Conservation (phyloP, 1,140 invertebrate species). For the Plutomurus gul region DNA sequence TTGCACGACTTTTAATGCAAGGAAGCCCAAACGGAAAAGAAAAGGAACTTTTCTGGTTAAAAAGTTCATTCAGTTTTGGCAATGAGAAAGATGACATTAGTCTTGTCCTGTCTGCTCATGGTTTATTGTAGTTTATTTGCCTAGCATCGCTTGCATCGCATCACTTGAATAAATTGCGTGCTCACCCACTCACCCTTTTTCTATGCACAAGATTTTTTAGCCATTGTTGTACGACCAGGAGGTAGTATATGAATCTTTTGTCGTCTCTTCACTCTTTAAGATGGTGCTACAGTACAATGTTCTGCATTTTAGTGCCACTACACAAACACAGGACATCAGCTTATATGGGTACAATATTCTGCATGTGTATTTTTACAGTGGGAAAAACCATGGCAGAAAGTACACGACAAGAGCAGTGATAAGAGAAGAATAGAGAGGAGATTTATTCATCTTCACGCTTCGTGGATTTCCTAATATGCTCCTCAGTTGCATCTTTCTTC, state of each 20-base stretch:
- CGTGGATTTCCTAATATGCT: slow-evolving; percentile 29
- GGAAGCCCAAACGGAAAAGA: no score
- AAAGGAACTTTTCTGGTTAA: no score
- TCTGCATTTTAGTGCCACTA: neutral
- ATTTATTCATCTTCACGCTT: slow-evolving; percentile 26
- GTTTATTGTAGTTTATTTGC: slow-evolving; percentile 26
- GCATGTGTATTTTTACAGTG: neutral
- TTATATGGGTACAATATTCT: neutral
- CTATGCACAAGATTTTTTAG: neutral
- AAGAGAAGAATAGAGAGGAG: neutral
- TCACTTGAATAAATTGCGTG: slow-evolving; percentile 18
- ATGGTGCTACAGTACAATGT: neutral
- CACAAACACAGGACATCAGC: no score
- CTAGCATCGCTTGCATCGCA: slow-evolving; percentile 12
- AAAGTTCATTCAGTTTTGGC: slow-evolving; percentile 13
- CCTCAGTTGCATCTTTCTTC: slow-evolving; percentile 16
- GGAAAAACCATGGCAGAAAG: neutral
- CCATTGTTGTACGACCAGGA: neutral
- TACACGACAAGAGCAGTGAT: neutral
- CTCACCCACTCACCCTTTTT: slow-evolving; percentile 21
- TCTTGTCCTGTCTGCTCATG: slow-evolving; percentile 15
- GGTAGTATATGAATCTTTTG: neutral
- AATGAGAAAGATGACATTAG: slow-evolving; percentile 10
- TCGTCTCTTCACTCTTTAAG: neutral
- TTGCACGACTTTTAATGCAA: no score